phyloP scores from a whole-genome alignment of 1,140 invertebrate species.

The Caenorhabditis inopinata region DNA sequence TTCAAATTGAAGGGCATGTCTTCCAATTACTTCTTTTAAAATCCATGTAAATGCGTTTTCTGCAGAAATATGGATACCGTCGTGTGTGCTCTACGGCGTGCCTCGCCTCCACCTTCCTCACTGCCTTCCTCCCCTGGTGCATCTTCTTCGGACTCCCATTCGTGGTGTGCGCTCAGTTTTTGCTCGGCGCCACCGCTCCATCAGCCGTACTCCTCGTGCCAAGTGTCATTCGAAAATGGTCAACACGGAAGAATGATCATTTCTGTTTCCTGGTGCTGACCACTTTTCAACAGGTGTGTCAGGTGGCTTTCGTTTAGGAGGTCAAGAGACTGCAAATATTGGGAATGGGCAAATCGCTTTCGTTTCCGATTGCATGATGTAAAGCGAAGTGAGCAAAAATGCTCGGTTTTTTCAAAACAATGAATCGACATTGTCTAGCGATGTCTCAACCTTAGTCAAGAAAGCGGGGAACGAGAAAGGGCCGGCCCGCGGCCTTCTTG shows the following conservation, averaged over 20 bases:
- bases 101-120: not conserved
- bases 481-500: no score
- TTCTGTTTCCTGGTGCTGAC: not conserved
- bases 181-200: conserved; percentile 19
- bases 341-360: not conserved
- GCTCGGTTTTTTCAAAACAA: not conserved
- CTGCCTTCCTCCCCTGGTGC: not conserved
- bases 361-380: no score
- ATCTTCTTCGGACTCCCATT: not conserved
- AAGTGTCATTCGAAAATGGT: conserved; percentile 32
- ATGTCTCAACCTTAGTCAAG: no score
- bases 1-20: no score
- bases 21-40: no score
- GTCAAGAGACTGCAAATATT: not conserved
- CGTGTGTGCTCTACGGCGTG: not conserved
- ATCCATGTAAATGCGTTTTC: no score
- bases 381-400: not conserved
- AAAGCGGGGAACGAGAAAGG: no score
- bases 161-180: not conserved
- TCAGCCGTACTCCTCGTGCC: conserved; percentile 1
- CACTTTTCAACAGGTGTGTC: conserved; percentile 13
- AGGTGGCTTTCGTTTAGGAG: not conserved
- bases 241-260: conserved; percentile 14
- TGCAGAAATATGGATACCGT: conserved; percentile 10
- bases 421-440: no score